Conservation (phyloP, 2,797 vertebrate species). For the Rhinichthys osculus region DNA sequence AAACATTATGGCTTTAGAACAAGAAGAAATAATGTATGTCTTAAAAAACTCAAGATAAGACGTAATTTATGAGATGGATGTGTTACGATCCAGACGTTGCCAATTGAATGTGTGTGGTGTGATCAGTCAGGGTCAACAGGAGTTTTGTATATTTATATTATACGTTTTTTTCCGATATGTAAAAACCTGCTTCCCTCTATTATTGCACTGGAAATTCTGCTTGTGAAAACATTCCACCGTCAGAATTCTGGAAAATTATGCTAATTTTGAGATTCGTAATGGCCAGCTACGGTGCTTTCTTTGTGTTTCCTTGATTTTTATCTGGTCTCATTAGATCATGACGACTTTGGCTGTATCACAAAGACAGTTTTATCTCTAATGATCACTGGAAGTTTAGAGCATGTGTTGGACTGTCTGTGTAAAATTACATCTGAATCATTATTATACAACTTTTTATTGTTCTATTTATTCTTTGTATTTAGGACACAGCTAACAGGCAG, state of each 20-base stretch:
- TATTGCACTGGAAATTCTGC: constrained; percentile 26
- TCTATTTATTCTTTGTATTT: constrained; percentile 15
- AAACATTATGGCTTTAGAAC: constrained; percentile 23
- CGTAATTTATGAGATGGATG: constrained; percentile 4
- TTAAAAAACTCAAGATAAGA: not conserved
- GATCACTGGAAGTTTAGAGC: not conserved
- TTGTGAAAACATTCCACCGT: constrained; percentile 45
- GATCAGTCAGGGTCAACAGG: not conserved
- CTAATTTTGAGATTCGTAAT: constrained; percentile 20
- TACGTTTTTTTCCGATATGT: constrained; percentile 1
- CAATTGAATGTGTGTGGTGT: not conserved
- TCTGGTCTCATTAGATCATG: constrained; percentile 31
- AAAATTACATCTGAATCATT: not conserved
- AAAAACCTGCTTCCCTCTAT: constrained; percentile 29
- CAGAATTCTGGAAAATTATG: constrained; percentile 43
- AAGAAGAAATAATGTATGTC: not conserved
- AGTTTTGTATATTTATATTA: not conserved
- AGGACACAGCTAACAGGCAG: constrained; percentile 22
- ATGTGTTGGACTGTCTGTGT: not conserved
- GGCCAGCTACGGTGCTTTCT: constrained; percentile 12
- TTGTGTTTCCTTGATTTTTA: constrained; percentile 42
- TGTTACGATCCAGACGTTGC: not conserved
- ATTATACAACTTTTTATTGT: not conserved
- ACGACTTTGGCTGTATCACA: constrained; percentile 32
- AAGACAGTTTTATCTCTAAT: constrained; percentile 14